A percentile compares a stretch with the other conserved stretches of the same genome.
phyloP scores from a whole-genome alignment of 2,113 vertebrate species.

The Colius striatus region DNA sequence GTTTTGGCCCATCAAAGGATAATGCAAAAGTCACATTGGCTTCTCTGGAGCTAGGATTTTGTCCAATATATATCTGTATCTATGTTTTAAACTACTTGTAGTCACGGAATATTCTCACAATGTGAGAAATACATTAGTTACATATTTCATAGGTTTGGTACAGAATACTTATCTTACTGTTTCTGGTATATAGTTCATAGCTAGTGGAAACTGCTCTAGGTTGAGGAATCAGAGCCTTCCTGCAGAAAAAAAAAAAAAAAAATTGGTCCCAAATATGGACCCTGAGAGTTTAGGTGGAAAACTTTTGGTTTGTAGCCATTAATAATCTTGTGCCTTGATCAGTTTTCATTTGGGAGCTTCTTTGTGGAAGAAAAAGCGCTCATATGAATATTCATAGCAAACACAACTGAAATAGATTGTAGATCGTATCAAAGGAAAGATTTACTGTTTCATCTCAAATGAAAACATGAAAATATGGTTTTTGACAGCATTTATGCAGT shows the following conservation, averaged over 20 bases:
- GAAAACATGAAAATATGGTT: neutral
- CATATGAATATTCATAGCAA: neutral
- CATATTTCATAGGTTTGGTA: neutral
- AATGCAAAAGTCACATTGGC: neutral
- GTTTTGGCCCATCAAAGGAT: neutral
- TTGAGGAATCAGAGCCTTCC: neutral
- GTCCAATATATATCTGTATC: neutral
- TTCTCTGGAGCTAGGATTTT: neutral
- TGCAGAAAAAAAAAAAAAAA: neutral
- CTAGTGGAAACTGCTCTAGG: neutral
- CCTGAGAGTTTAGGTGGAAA: neutral
- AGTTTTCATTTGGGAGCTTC: neutral
- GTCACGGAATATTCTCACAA: neutral
- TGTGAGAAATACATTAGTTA: neutral
- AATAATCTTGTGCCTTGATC: neutral
- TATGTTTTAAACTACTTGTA: neutral
- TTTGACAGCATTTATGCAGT: neutral
- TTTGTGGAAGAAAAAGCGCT: neutral
- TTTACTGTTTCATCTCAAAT: neutral
- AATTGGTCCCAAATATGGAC: neutral
- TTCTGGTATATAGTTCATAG: neutral
- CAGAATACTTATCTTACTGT: neutral
- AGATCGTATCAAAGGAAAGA: neutral
- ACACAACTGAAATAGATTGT: neutral
- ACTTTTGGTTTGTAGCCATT: neutral